Conservation (phyloP, 2,888 invertebrate genomes). For the Amphipyra berbera region DNA sequence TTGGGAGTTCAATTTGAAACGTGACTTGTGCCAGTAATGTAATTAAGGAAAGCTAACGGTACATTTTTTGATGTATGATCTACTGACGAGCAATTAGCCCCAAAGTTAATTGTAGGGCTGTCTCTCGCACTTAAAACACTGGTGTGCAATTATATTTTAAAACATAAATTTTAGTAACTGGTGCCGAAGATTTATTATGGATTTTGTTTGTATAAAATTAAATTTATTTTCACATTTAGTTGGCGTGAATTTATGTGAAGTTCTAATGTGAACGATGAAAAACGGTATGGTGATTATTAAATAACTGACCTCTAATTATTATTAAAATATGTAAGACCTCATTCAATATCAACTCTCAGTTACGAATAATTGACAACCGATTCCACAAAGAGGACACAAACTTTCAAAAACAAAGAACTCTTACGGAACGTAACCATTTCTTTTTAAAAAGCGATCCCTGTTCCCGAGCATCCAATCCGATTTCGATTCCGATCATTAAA, state of each 20-base stretch:
- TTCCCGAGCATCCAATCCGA: constrained; percentile 28
- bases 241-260: constrained; percentile 7
- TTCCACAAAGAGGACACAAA: too few species aligned
- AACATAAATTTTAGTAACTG: constrained; percentile 49
- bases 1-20: constrained; percentile 61
- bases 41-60: constrained; percentile 68
- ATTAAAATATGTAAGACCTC: too few species aligned
- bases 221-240: constrained; percentile 11
- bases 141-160: constrained; percentile 62
- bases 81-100: constrained; percentile 73
- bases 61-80: constrained; percentile 64
- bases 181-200: constrained; percentile 38
- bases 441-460: constrained; percentile 28
- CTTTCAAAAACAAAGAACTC: constrained; percentile 6
- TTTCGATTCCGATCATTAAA: constrained; percentile 53
- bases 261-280: not conserved
- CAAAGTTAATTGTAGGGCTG: constrained; percentile 68
- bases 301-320: not conserved
- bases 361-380: too few species aligned
- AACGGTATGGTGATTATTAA: not conserved
- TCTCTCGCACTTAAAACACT: constrained; percentile 61
- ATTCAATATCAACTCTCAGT: too few species aligned
- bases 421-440: constrained; percentile 7
- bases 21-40: constrained; percentile 63
- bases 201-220: constrained; percentile 41